These are phyloP conservation scores for Drosophila subpulchrella DNA, from an alignment of 1,140 invertebrate species.

Conservation along the genomic window DNA sequence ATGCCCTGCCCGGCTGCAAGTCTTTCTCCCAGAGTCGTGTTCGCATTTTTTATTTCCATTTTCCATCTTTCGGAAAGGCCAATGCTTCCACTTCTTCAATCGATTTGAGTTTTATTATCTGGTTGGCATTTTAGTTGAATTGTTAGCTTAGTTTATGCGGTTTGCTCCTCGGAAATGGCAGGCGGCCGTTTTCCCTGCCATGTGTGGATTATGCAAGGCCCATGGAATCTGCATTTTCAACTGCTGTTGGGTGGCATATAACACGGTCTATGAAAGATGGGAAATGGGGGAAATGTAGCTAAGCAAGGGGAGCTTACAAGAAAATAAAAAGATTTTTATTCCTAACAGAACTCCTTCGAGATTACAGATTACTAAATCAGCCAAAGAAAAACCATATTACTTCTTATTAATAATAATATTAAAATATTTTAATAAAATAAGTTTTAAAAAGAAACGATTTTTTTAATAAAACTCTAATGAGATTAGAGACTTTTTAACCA, in stretches of 20 bases:
- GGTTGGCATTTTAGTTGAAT: constrained; percentile 81
- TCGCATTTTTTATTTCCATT: constrained; percentile 77
- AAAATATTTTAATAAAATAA: too few relatives aligned
- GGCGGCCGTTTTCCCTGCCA: constrained; percentile 8
- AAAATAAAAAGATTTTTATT: too few relatives aligned
- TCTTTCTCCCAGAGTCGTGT: constrained; percentile 51
- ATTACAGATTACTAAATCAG: too few relatives aligned
- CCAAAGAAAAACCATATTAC: too few relatives aligned
- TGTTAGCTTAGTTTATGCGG: constrained; percentile 72
- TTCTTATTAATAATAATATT: too few relatives aligned
- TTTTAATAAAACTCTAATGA: too few relatives aligned
- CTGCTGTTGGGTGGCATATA: constrained; percentile 19
- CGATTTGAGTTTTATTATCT: constrained; percentile 79
- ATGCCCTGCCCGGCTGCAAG: constrained; percentile 50
- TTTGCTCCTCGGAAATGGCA: constrained; percentile 26
- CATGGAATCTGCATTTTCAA: constrained; percentile 66
- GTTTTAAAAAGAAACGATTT: too few relatives aligned
- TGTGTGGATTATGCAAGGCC: constrained; percentile 61
- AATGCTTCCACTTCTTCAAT: constrained; percentile 52
- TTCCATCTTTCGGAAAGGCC: constrained; percentile 43
- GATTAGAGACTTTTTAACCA: too few relatives aligned
- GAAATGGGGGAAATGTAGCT: background rate
- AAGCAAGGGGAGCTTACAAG: background rate
- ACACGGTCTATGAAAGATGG: background rate
- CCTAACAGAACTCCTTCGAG: too few relatives aligned